These are phyloP conservation scores for Hydrotaea cyrtoneurina DNA, from an alignment of 2,888 invertebrate species.

Conservation along the genomic window DNA sequence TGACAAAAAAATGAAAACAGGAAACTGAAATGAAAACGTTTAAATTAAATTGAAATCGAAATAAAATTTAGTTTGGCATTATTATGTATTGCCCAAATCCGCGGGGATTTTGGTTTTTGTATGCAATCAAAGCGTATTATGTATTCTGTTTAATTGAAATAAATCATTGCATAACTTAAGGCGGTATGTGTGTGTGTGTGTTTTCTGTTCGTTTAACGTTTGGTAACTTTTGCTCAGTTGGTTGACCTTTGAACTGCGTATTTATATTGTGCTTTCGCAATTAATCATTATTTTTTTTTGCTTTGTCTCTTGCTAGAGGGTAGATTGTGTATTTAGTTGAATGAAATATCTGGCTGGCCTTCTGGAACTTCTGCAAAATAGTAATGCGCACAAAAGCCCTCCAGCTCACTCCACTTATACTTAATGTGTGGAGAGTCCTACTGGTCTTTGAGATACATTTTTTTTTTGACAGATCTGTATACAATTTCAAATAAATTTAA, in stretches of 20 bases:
- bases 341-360: too few relatives aligned
- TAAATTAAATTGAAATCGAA: background rate
- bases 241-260: conserved; percentile 3
- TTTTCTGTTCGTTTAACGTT: background rate
- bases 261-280: background rate
- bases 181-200: background rate
- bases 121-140: background rate
- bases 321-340: too few relatives aligned
- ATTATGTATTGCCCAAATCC: background rate
- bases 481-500: too few relatives aligned
- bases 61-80: background rate
- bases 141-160: conserved; percentile 17
- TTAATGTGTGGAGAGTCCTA: too few relatives aligned
- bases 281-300: background rate
- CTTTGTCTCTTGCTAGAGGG: too few relatives aligned
- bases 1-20: background rate
- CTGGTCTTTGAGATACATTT: too few relatives aligned
- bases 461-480: too few relatives aligned
- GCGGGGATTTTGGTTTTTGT: background rate
- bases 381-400: too few relatives aligned
- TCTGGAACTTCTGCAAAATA: too few relatives aligned
- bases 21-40: background rate
- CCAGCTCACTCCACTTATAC: too few relatives aligned
- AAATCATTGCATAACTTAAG: conserved; percentile 23
- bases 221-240: background rate